These are phyloP conservation scores for Chondrosia reniformis DNA, from an alignment of 37 sponge, comb jelly and placozoan species.

Conservation along the genomic window DNA sequence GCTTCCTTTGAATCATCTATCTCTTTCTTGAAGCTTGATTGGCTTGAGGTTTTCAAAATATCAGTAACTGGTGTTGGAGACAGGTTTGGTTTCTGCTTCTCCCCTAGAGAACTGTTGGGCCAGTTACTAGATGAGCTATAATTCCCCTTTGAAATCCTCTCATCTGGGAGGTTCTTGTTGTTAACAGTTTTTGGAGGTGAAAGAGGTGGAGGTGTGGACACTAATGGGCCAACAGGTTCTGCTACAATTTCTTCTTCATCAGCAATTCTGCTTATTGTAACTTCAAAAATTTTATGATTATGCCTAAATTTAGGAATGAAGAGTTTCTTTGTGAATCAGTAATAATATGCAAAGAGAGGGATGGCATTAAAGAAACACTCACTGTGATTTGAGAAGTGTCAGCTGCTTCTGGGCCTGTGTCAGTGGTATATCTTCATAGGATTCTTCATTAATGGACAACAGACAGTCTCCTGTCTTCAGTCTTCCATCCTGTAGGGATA, in stretches of 20 bases:
- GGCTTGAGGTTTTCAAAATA: too few species aligned
- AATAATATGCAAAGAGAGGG: background rate
- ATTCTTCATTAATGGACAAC: slow-evolving; percentile 70
- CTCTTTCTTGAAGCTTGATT: too few species aligned
- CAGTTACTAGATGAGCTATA: background rate
- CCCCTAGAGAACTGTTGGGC: too few species aligned
- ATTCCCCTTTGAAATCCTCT: background rate
- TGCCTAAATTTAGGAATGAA: background rate
- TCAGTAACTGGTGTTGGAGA: too few species aligned
- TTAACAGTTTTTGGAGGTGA: background rate
- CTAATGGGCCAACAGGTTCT: background rate
- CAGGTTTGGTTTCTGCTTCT: too few species aligned
- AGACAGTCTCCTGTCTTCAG: slow-evolving; percentile 63
- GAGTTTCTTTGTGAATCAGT: background rate
- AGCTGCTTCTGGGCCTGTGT: slow-evolving; percentile 61
- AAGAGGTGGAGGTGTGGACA: background rate
- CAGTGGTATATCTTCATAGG: slow-evolving; percentile 33
- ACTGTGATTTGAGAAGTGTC: slow-evolving; percentile 58
- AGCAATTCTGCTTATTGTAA: background rate
- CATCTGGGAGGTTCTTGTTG: background rate
- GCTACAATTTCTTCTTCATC: slow-evolving; percentile 1
- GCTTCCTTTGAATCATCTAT: too few species aligned
- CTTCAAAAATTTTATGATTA: background rate
- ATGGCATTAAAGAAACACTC: background rate
- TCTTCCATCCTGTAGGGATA: slow-evolving; percentile 56